Percentiles rank a stretch among this genome's conserved stretches.
Conservation (phyloP, 2,113 vertebrate genomes). For the Cottus gobio region DNA sequence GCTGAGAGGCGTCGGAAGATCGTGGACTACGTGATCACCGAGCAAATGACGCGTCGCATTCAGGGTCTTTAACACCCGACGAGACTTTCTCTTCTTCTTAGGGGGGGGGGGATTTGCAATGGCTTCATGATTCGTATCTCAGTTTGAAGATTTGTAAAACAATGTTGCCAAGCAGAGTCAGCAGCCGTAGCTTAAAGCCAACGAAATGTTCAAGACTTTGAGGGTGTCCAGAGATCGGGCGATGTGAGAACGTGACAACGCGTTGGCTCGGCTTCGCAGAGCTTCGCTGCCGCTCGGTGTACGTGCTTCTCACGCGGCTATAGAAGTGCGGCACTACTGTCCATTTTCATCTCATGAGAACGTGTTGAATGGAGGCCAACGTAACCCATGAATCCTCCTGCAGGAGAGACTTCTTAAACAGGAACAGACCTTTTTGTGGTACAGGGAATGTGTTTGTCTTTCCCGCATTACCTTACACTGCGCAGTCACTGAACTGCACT, state of each 20-base stretch:
- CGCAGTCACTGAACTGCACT: conserved; percentile 60
- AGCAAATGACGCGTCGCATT: background rate
- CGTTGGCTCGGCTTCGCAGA: conserved; percentile 32
- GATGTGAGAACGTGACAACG: conserved; percentile 52
- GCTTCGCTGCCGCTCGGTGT: conserved; percentile 28
- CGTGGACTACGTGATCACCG: conserved; percentile 1
- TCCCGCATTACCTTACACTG: conserved; percentile 58
- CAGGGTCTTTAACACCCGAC: background rate
- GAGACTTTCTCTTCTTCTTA: background rate
- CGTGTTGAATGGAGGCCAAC: conserved; percentile 45
- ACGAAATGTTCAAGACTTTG: conserved; percentile 49
- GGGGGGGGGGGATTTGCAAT: background rate
- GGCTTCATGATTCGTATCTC: conserved; percentile 4
- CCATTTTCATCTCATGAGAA: conserved; percentile 49
- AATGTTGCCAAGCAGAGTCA: conserved; percentile 15
- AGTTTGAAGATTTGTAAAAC: background rate
- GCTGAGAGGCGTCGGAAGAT: conserved; percentile 18
- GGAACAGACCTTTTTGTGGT: conserved; percentile 63
- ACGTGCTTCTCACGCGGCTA: conserved; percentile 32
- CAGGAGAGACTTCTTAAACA: conserved; percentile 58
- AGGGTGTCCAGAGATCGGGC: conserved; percentile 46
- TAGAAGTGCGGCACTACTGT: conserved; percentile 30
- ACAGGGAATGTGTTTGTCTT: conserved; percentile 55
- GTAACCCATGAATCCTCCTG: conserved; percentile 55
- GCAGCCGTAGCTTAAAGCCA: conserved; percentile 18